Base-by-base conservation (phyloP, 2,113 vertebrate genomes). In the Boulengeromyrus knoepffleri region DNA sequence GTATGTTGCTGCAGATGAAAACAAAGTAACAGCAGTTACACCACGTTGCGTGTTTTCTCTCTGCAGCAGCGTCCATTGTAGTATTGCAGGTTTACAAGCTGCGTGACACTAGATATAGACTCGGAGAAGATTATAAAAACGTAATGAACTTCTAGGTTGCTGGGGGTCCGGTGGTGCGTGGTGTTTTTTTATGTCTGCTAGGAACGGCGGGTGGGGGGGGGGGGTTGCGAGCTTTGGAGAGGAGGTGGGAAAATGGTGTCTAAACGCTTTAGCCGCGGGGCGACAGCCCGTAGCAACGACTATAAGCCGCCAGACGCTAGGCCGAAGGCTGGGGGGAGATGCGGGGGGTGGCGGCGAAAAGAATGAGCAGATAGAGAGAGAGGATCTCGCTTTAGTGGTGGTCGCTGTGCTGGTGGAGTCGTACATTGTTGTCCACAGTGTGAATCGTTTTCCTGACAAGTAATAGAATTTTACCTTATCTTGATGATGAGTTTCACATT, bases 121-220 rank as follows among this genome's bases (percentile, higher is more conserved):
- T 97, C 96, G 96, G 96, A 80, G 96, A 96, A 97, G 96, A 96
- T 97, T 95, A 96, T 97, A 97, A 97, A 53, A 97, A 97, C 95
- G 96, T 97, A 97, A 97, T 97, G 96, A 97, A 97, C 96, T 97
- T 97, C 96, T 96, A 93, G 93, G 95, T 94, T 95, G 95, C 94
- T 95, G 94, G 95, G 95, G 95, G 94, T 94, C 92, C 95, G 95
- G 92, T 94, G 91, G 93, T 95, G 93, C 94, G 96, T 94, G 89
- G 94, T 94, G 93, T 94, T 96, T 96, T 96, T 97, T 97, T 95
- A 97, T 95, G 94, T 80, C 70, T 80, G 58, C 47, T 47, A 42
- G 9, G 42, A 49, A 85, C 42, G 62, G n/a, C 52, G 62, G 62
- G n/a, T n/a, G 0, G 56, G 2, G 21, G 10, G 24, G 62, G 62